Base-by-base conservation (phyloP, 2,888 invertebrate species). In the Malachius bipustulatus region DNA sequence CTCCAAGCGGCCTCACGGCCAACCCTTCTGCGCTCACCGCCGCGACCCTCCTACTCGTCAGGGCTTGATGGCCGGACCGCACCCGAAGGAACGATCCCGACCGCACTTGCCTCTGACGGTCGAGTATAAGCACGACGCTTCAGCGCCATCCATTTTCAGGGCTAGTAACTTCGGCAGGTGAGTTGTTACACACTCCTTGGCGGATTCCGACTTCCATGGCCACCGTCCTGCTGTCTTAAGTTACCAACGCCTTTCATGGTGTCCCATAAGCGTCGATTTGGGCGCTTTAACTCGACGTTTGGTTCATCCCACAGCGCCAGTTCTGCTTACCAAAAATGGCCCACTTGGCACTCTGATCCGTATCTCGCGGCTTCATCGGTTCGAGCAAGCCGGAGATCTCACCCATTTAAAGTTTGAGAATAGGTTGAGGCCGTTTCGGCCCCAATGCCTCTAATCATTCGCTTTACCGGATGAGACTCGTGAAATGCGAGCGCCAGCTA, bases 291-390 rank as follows among this genome's bases (percentile, higher is more conserved):
- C 73, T 69, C 67, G 61, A 64, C 72, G 72, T 75, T 75, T 69
- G 73, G 73, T 78, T 77, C 75, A 78, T 75, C 75, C 75, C 75
- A 70, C 75, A 78, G 70, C 76, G 72, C 77, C 76, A 78, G 77
- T 79, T 77, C 76, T 77, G 75, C 75, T 77, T 76, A 75, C 75
- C 73, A 75, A 75, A 75, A 74, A 60, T 73, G 74, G 73, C 74
- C 73, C 75, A 75, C 74, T 75, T 66, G 71, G 69, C 68, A 69
- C 68, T 67, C 65, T 65, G 63, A 65, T 67, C 64, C 60, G 57
- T 50, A 35, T 35, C 59, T 54, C 63, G 62, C 62, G 43, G 62
- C 64, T 62, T 66, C 69, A 70, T 69, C 64, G 54, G 11, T 61
- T 67, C 59, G 61, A 71, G 70, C 62, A 72, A 71, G 70, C 66